A percentile compares a stretch with the other conserved stretches of the same genome.
These are phyloP conservation scores for Sipha maydis DNA, from an alignment of 2,888 invertebrate genomes.

Conservation along the genomic window DNA sequence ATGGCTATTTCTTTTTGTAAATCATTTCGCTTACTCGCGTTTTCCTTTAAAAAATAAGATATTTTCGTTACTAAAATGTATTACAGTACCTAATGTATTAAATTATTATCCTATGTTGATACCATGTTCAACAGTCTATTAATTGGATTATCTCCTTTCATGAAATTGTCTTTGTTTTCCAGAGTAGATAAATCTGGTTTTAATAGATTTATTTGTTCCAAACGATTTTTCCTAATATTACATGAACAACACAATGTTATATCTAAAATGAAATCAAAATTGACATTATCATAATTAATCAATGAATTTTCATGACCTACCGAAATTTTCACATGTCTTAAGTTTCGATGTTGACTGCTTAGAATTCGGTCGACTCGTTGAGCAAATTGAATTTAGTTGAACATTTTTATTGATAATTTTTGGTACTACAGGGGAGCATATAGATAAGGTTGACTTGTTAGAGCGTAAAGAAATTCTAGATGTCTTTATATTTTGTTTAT, in stretches of 20 bases:
- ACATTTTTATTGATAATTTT: no score
- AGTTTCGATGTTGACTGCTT: not conserved
- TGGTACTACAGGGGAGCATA: no score
- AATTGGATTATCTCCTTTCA: not conserved
- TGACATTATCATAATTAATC: no score
- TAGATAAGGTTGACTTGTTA: no score
- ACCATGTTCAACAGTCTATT: not conserved
- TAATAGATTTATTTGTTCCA: not conserved
- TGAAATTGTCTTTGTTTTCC: not conserved
- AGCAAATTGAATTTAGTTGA: no score
- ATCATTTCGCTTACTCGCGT: not conserved
- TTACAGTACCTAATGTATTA: not conserved
- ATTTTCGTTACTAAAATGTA: not conserved
- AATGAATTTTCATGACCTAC: not conserved
- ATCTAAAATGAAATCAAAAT: not conserved
- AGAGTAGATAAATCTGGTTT: not conserved
- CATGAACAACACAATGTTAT: not conserved
- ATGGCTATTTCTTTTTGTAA: not conserved
- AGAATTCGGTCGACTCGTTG: not conserved
- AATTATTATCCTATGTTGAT: not conserved
- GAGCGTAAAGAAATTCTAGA: no score
- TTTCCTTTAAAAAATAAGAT: not conserved
- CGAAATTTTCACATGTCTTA: not conserved
- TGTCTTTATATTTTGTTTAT: no score
- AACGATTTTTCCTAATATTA: not conserved